Conservation (phyloP, 2,888 invertebrate species). For the Drosophila maculinotata region DNA sequence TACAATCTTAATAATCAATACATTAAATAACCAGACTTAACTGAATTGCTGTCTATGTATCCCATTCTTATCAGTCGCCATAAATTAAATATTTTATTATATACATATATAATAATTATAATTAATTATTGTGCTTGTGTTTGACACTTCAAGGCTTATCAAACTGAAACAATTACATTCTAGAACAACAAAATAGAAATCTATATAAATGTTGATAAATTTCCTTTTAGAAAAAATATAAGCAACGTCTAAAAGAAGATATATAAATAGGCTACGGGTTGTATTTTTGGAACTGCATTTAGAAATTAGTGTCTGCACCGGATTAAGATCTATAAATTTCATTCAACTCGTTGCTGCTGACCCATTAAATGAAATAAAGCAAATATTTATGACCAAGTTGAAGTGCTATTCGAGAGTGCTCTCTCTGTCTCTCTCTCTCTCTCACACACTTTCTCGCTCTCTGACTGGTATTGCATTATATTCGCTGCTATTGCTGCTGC, state of each 20-base stretch:
- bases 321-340: conserved; percentile 32
- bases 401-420: conserved; percentile 26
- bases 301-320: conserved; percentile 5
- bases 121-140: conserved; percentile 13
- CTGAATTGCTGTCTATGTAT: background rate
- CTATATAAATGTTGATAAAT: conserved; percentile 5
- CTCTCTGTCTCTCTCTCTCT: background rate
- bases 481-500: conserved; percentile 3
- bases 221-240: conserved; percentile 8
- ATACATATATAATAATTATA: conserved; percentile 14
- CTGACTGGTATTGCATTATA: conserved; percentile 31
- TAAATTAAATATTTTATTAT: conserved; percentile 27
- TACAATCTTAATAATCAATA: conserved; percentile 25
- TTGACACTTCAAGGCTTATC: conserved; percentile 23
- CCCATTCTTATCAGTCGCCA: conserved; percentile 18
- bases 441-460: background rate
- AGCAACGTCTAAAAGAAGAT: conserved; percentile 6
- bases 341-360: conserved; percentile 36
- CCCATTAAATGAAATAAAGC: conserved; percentile 39
- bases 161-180: conserved; percentile 1
- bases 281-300: conserved; percentile 46
- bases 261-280: background rate
- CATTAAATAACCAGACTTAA: background rate
- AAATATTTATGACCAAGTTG: conserved; percentile 34
- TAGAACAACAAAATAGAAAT: background rate